phyloP scores from a whole-genome alignment of 2,113 vertebrate genomes.

The Diadophis punctatus region DNA sequence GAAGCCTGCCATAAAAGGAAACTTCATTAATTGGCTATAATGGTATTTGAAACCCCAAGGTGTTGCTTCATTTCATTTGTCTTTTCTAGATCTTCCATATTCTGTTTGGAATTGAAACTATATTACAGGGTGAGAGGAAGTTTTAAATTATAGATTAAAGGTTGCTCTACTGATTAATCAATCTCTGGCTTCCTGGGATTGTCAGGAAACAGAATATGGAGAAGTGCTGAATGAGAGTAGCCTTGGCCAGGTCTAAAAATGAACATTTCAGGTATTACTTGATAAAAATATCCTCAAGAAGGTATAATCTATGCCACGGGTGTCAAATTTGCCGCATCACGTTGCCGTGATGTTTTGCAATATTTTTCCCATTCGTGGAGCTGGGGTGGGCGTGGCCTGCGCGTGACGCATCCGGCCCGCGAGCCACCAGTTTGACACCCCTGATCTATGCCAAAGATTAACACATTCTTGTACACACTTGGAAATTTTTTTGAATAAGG shows the following conservation, averaged over 20 bases:
- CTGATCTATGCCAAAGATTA: no score
- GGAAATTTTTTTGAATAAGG: no score
- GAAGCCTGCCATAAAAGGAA: neutral
- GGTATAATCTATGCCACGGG: neutral
- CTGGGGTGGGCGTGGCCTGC: no score
- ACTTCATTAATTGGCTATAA: neutral
- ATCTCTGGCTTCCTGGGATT: neutral
- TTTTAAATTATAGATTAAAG: neutral
- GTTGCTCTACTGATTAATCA: neutral
- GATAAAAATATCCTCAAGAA: neutral
- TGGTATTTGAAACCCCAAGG: neutral
- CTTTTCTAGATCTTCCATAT: neutral
- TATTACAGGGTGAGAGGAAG: neutral
- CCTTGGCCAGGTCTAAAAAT: neutral
- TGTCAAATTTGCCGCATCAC: no score
- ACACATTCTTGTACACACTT: no score
- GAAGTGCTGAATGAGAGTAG: neutral
- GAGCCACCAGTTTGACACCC: no score
- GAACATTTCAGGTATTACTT: neutral
- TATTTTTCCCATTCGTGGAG: no score
- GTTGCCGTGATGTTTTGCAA: no score
- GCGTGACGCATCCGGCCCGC: no score
- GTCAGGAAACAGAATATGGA: neutral
- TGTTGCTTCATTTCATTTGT: neutral
- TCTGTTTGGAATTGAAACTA: neutral